Base-by-base conservation (phyloP, 2,113 vertebrate species). In the Sterna hirundo region DNA sequence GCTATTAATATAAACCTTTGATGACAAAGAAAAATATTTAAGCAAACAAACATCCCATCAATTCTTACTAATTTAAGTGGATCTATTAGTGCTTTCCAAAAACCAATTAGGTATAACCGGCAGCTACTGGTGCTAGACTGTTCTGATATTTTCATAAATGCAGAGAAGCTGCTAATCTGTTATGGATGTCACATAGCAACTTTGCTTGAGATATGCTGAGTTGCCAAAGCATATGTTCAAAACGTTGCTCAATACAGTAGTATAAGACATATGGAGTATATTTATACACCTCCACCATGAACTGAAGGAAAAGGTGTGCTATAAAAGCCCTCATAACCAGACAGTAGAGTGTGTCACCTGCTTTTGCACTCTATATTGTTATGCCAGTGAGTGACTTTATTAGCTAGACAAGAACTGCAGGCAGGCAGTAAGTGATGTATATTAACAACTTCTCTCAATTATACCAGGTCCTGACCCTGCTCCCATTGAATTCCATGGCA, bases 361-460 rank as follows among this genome's bases (percentile, higher is more conserved):
- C 61, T 94, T 49, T 36, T 94, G 93, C 95, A 92, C 94, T 96
- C 78, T 94, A 82, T 86, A 95, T 94, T 95, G 95, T 95, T 96
- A 93, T 96, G 71, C 87, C 88, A 85, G 83, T 91, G 85, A 94
- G 72, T 91, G 93, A 94, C 89, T 95, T 97, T 95, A 96, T 96
- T 94, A 96, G 75, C 84, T 89, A 94, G 86, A 93, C 66, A 62
- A 93, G 89, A 96, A 96, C 86, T 93, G 95, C 96, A 93, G 93
- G 74, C 85, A 90, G 88, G 83, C 90, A 91, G 83, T 68, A 86
- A 95, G 76, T 62, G 75, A 78, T 94, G 96, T 94, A 95, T 97
- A 96, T 97, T 97, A 97, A 95, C 76, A 96, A 86, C 89, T 94
- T 91, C 70, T 68, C 93, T 97, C 96, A 97, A 97, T 96, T 97